Conservation (phyloP, 1,140 invertebrate species). For the Drosophila pandora region DNA sequence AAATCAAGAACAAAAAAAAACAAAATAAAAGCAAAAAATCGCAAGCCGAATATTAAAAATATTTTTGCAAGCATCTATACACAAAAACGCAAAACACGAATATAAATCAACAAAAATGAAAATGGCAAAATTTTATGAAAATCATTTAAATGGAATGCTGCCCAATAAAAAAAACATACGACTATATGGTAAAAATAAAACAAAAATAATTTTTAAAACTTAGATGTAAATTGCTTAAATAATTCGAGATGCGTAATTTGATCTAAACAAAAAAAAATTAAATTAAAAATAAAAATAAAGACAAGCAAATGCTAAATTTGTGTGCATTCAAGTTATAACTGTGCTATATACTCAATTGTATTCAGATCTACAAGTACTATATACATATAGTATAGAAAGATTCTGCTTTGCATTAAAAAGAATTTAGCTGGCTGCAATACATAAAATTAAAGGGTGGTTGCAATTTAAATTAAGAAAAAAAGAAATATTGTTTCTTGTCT, state of each 20-base stretch:
- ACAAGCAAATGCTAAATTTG: slow-evolving; percentile 40
- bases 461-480: not conserved
- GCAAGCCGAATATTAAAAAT: slow-evolving; percentile 38
- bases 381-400: slow-evolving; percentile 22
- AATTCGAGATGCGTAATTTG: slow-evolving; percentile 39
- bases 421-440: slow-evolving; percentile 30
- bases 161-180: slow-evolving; percentile 30
- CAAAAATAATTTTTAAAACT: slow-evolving; percentile 45
- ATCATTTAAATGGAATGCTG: slow-evolving; percentile 47
- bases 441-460: not conserved
- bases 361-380: slow-evolving; percentile 59
- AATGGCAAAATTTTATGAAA: slow-evolving; percentile 32
- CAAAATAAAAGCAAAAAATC: slow-evolving; percentile 1
- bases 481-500: too few species aligned
- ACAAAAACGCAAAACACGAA: slow-evolving; percentile 10
- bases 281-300: slow-evolving; percentile 5
- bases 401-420: slow-evolving; percentile 48
- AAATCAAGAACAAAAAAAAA: slow-evolving; percentile 20
- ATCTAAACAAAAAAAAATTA: slow-evolving; percentile 20
- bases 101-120: not conserved
- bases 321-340: slow-evolving; percentile 67
- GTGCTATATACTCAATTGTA: slow-evolving; percentile 75
- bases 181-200: slow-evolving; percentile 42
- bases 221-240: slow-evolving; percentile 55
- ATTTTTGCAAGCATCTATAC: slow-evolving; percentile 59